phyloP scores from a whole-genome alignment of 2,797 vertebrate species.

The Siniperca undulata region DNA sequence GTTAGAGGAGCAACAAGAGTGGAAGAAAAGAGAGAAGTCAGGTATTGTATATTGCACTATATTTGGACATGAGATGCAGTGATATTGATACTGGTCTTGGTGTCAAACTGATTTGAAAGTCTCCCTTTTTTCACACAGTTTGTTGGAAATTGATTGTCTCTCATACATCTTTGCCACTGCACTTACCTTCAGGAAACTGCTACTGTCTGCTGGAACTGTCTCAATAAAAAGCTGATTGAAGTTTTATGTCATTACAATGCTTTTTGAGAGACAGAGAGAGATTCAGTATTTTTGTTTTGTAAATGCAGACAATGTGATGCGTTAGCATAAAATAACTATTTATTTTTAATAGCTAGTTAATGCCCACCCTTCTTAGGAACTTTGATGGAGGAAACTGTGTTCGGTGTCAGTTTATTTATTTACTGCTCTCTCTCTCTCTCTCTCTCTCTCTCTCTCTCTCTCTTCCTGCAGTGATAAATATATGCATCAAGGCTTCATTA shows the following conservation, averaged over 20 bases:
- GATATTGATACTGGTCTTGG: not conserved
- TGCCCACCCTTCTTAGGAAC: not conserved
- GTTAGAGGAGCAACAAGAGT: not conserved
- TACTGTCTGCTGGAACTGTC: not conserved
- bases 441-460: not conserved
- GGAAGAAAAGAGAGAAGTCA: not conserved
- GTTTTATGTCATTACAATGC: not conserved
- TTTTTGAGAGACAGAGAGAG: not conserved
- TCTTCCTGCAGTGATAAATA: slow-evolving; percentile 13
- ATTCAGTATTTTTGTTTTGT: not conserved
- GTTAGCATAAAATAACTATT: not conserved
- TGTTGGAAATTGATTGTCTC: not conserved
- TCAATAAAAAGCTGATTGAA: not conserved
- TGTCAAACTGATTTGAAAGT: slow-evolving; percentile 3
- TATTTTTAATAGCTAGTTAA: too few relatives aligned
- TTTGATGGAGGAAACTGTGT: not conserved
- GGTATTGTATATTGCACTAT: not conserved
- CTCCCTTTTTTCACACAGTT: not conserved
- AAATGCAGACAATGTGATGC: not conserved
- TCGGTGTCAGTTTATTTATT: not conserved
- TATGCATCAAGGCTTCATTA: slow-evolving; percentile 37
- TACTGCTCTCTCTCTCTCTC: not conserved
- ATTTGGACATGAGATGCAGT: not conserved
- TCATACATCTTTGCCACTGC: not conserved
- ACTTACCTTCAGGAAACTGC: not conserved